Base-by-base conservation (phyloP, 2,113 vertebrate genomes). In the Oxyura jamaicensis region DNA sequence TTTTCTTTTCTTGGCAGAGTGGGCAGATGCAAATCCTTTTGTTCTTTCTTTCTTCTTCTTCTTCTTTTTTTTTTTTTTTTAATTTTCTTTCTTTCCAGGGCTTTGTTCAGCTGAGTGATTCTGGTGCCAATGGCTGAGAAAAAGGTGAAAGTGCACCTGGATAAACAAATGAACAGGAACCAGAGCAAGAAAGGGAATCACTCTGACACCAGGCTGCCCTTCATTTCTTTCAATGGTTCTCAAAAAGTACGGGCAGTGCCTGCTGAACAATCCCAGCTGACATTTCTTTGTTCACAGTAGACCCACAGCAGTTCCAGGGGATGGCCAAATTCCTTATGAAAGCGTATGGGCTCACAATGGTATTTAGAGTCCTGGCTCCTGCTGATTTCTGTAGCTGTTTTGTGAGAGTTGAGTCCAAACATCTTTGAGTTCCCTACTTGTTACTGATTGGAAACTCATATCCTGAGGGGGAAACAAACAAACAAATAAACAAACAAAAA, bases 191-290 rank as follows among this genome's bases (percentile, higher is more conserved):
- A 63, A 1, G 1, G 65, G 56, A 83, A 83, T 90, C 83, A 90
- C 20, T 72, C 83, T 3, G 5, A 25, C 56, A 56, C 22, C 6
- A 15, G n/a, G 28, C 16, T 88, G 39, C 68, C 67, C 28, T 86
- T 71, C 3, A 0, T 63, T 86, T 81, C 41, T 91, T 63, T 78
- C 60, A 58, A 17, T 7, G n/a, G 23, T 15, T 90, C 62, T 82
- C 36, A 50, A 11, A 76, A 83, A 82, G 95, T 81, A 96, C 95
- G 65, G 42, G 26, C 52, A 94, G 95, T 95, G 39, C 95, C 92
- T 69, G 48, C 48, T 44, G 69, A 95, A 90, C 79, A 94, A 74
- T 59, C 42, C 73, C 56, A 68, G 23, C 42, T 94, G 72, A 25
- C 59, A 28, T 91, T 85, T 91, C 11, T 85, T 94, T 95, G 67